A percentile compares a stretch with the other conserved stretches of the same genome.
phyloP scores from a whole-genome alignment of 2,113 vertebrate species.

The Lates calcarifer region DNA sequence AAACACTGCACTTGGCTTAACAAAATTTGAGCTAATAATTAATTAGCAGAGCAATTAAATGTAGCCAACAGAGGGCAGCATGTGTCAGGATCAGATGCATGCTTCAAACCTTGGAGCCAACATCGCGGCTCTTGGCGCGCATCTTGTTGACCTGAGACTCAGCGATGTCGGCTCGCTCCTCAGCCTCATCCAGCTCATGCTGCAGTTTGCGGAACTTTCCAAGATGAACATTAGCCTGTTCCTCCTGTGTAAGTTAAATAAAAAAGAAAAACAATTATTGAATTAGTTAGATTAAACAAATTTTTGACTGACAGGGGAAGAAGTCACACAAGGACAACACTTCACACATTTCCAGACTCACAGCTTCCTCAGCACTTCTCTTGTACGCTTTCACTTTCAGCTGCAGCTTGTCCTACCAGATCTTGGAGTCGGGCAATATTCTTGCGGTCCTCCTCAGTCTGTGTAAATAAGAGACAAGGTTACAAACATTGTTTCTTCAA shows the following conservation, averaged over 20 bases:
- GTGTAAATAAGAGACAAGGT: conserved; percentile 14
- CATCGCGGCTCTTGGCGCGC: conserved; percentile 83
- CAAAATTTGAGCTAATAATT: background rate
- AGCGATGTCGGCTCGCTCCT: conserved; percentile 84
- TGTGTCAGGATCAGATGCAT: conserved; percentile 47
- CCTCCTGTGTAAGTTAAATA: conserved; percentile 76
- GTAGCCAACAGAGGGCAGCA: conserved; percentile 48
- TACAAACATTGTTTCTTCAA: background rate
- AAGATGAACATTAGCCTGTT: conserved; percentile 84
- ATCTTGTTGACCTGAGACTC: conserved; percentile 88
- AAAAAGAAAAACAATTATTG: background rate
- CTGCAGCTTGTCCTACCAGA: conserved; percentile 91
- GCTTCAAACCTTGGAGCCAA: conserved; percentile 80
- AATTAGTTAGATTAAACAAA: background rate
- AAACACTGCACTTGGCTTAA: background rate
- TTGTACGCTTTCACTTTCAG: conserved; percentile 93
- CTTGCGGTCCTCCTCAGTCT: conserved; percentile 91
- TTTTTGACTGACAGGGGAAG: background rate
- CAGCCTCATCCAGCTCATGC: conserved; percentile 86
- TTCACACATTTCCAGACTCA: conserved; percentile 70
- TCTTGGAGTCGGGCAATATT: conserved; percentile 89
- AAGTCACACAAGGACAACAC: background rate
- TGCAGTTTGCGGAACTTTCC: conserved; percentile 85
- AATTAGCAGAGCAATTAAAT: conserved; percentile 25
- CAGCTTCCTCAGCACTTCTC: conserved; percentile 87